Evolutionary conservation across 37 sponge, comb jelly and placozoan genomes (phyloP).

Genomic region (Bolinopsis microptera): DNA sequence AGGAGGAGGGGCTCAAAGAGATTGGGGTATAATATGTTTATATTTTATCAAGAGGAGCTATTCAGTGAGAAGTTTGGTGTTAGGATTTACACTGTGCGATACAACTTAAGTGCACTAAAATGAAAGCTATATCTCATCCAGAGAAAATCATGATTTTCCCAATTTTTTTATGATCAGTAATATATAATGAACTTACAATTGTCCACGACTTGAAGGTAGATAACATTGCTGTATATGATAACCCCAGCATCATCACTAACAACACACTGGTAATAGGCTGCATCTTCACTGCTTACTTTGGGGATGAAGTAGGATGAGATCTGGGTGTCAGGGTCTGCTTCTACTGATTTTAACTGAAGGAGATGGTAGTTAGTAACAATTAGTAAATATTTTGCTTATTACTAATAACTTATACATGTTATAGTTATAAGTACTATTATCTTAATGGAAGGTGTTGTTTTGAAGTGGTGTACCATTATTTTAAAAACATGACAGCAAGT

Average conservation of each 20-base stretch:
- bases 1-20: background rate
- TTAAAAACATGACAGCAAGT: no score
- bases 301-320: background rate
- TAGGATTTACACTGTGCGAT: no score
- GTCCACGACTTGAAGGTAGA: constrained; percentile 2
- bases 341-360: background rate
- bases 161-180: background rate
- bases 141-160: no score
- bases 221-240: constrained; percentile 56
- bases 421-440: background rate
- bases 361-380: background rate
- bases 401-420: background rate
- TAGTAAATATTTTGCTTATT: background rate
- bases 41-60: background rate
- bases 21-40: background rate
- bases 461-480: no score
- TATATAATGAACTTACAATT: background rate
- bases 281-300: constrained; percentile 12
- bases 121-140: no score
- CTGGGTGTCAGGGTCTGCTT: constrained; percentile 21
- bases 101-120: no score
- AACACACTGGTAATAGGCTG: constrained; percentile 40
- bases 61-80: background rate
- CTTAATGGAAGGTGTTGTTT: no score
- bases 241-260: constrained; percentile 33